Conservation (phyloP, 2,797 vertebrate species). For the Clarias fuscus region DNA sequence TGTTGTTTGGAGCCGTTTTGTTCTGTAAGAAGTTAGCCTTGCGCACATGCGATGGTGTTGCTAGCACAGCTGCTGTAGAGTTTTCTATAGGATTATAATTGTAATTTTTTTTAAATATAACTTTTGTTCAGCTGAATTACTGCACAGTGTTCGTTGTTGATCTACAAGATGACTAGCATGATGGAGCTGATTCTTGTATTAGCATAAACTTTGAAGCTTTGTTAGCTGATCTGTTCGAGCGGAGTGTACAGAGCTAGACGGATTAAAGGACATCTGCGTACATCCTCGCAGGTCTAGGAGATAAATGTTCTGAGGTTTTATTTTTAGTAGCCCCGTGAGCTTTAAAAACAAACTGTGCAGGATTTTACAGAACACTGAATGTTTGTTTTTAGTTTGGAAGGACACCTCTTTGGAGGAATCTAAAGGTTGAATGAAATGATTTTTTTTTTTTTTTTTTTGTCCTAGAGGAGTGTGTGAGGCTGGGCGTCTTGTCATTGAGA, state of each 20-base stretch:
- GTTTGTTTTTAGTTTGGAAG: constrained; percentile 3
- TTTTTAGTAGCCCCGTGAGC: not conserved
- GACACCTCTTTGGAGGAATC: not conserved
- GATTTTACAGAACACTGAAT: not conserved
- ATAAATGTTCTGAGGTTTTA: not conserved
- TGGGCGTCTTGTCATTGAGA: constrained; percentile 5
- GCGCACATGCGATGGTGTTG: no score
- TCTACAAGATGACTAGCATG: not conserved
- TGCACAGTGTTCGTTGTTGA: not conserved
- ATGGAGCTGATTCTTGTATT: not conserved
- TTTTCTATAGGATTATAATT: not conserved
- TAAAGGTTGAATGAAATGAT: not conserved
- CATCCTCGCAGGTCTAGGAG: not conserved
- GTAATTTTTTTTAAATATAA: no score
- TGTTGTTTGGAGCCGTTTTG: not conserved
- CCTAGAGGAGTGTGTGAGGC: not conserved
- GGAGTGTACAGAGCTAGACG: not conserved
- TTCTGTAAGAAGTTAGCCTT: not conserved
- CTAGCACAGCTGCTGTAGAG: no score
- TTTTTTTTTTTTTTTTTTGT: not conserved
- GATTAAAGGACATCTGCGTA: no score
- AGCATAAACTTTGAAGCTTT: not conserved
- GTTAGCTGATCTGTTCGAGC: not conserved
- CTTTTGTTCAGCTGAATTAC: not conserved
- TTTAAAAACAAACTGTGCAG: not conserved